Evolutionary conservation across 2,113 vertebrate species (phyloP), one percentile per base, ranked within the genome.

Genomic region (Ranitomeya variabilis): DNA sequence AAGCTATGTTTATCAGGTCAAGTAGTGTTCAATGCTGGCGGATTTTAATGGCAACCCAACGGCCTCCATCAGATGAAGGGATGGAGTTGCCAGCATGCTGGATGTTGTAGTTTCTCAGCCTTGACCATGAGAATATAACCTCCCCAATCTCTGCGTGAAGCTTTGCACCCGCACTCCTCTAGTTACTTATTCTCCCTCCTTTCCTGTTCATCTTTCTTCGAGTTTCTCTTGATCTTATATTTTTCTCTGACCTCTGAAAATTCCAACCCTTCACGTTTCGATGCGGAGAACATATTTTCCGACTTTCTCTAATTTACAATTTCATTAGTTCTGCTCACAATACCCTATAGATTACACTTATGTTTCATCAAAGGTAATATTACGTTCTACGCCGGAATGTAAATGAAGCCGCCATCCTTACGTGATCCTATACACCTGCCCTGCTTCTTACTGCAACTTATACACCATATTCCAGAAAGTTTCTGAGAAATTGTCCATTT

Each of bases 321-420:
- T 74, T 74, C 26, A 51, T 74, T 74, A 74, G 14, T 1, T 45
- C 15, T 18, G 31, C 71, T 18, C 37, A 74, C 71, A 74, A 74
- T 74, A 45, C 71, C 71, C 71, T 10, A 74, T 45, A 74, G 71
- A 74, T 74, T 74, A 45, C 31, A n/a, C 64, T 66, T 66, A 57
- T 57, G 12, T 66, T 66, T n/a, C 21, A n/a, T 10, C 12, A 26
- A 69, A 23, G 66, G 12, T 23, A 26, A 45, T n/a, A 18, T 45
- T 10, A 45, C n/a, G 45, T 51, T 74, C 71, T 18, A 6, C 71
- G 45, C 31, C 9, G 37, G 71, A 74, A 74, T 74, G 16, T 74
- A 74, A 45, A 74, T 74, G 71, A 74, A 69, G 71, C 16, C 7
- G 71, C 5, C 15, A 74, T 37, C 71, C 26, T 45, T 3, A 18